Evolutionary conservation across 2,113 vertebrate genomes (phyloP), one percentile per base, ranked within the genome.

Genomic region (Menura novaehollandiae): DNA sequence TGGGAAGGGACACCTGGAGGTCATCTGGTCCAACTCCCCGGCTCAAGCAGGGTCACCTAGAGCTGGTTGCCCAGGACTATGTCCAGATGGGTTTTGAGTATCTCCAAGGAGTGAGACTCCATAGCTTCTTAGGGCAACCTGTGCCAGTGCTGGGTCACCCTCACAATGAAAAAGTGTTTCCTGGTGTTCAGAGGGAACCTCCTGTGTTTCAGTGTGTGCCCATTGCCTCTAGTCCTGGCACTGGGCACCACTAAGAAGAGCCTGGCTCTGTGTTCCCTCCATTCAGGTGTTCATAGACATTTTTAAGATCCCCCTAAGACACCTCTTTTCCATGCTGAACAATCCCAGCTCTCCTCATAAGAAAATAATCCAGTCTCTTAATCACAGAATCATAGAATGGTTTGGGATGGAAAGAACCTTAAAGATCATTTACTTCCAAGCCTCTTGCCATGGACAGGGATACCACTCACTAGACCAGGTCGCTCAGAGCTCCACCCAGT

Each of bases 1-100:
- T 83, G 4, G 39, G 41, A 82, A 47, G 18, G 16, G 41, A 35
- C n/a, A 7, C 49, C 18, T 28, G 49, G 16, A 56, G 21, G 14
- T 56, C 27, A 39, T 12, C 59, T 77, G 7, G 24, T 49, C 68
- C 21, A 69, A 1, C 1, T 0, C 3, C 3, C 2, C 0, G 1
- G 12, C 12, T 59, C 39, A 71, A 16, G 49, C 43, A 76, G 14
- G 12, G 22, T 26, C 43, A 75, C 4, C 4, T 24, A 19, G 28
- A 51, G 35, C 32, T 6, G 8, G 11, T 35, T 79, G 22, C 44
- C 26, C 4, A 32, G 58, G 10, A 18, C 72, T 14, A 1, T 3
- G 11, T 53, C 39, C 17, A 32, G 16, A 33, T 75, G 19, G 10
- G 15, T 83, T 73, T 33, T 71, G 16, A 73, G 0, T 44, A 18